Conservation (phyloP, 1,140 invertebrate species). For the Philopotamus ludificatus region DNA sequence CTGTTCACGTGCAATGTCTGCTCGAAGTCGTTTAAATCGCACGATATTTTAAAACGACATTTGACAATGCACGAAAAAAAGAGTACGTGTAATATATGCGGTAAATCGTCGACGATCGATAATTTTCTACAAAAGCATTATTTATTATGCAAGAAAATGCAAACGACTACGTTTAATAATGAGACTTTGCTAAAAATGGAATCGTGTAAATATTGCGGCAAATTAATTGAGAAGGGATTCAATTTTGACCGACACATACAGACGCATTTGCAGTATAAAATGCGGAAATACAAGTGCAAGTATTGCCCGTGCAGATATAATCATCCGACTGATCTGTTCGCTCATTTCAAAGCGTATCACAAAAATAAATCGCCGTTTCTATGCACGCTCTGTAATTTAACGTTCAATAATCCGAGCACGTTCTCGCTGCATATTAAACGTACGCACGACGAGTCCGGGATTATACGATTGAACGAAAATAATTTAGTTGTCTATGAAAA, state of each 20-base stretch:
- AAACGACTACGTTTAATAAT: too few relatives aligned
- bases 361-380: constrained; percentile 11
- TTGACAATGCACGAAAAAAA: background rate
- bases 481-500: constrained; percentile 9
- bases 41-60: constrained; percentile 1
- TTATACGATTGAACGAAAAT: constrained; percentile 1
- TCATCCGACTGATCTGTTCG: background rate
- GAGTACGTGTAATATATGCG: background rate
- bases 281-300: constrained; percentile 21
- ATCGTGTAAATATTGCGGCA: constrained; percentile 14
- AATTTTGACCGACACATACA: background rate
- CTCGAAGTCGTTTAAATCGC: constrained; percentile 12
- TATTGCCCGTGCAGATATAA: constrained; percentile 17
- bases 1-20: constrained; percentile 10
- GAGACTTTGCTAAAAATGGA: too few relatives aligned
- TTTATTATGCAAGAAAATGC: too few relatives aligned
- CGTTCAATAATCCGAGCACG: background rate
- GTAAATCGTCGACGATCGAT: background rate
- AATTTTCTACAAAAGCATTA: constrained; percentile 3
- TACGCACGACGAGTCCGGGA: constrained; percentile 4
- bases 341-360: constrained; percentile 7
- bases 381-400: constrained; percentile 3
- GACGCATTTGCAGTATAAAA: constrained; percentile 5
- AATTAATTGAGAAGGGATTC: background rate
- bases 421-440: constrained; percentile 20